Base-by-base conservation (phyloP, 2,797 vertebrate species). In the Anas capensis region DNA sequence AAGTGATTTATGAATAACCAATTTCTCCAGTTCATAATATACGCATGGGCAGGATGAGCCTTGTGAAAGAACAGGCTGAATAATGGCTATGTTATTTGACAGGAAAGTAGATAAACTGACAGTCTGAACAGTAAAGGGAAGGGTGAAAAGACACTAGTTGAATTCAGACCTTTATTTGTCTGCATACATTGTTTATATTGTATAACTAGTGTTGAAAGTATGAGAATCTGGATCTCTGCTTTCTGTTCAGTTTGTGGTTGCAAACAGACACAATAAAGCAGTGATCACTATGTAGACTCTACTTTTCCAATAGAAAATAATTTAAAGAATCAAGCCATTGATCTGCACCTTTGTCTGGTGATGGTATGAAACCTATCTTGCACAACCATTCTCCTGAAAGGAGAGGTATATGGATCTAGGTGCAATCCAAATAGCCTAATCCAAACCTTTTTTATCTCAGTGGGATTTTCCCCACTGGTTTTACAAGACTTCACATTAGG, bases 1-100 rank as follows among this genome's bases (percentile, higher is more conserved):
- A 33, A 64, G n/a, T 53, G 49, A 79, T 34, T 10, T 36, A 31
- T 33, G 29, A 88, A 53, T 33, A 83, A 14, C 10, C 15, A 9
- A 8, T 38, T 65, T 86, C 72, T 40, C 17, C 27, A 75, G 21
- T 40, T 31, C 0, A 0, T 36, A 69, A 61, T 0, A 3, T 66
- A 44, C 10, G 21, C 14, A 17, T 2, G 16, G 15, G 2, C 11
- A 83, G 53, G 48, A 42, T 34, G 6, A 81, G 42, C 24, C 48
- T 38, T 42, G 14, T 51, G 53, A 66, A 73, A 87, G 38, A 66
- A 23, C 8, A 48, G 33, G 24, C 3, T 73, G 62, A 78, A 24
- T 51, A 78, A 65, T 15, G 75, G 31, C 31, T 80, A 10, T 34
- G 34, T 20, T 86, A 0, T 71, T 54, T 58, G 51, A 48, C 46